Percentiles rank a stretch among this genome's conserved stretches.
These are phyloP conservation scores for Blastomussa wellsi DNA, from an alignment of 92 coral and sea anemone species.

Conservation along the genomic window DNA sequence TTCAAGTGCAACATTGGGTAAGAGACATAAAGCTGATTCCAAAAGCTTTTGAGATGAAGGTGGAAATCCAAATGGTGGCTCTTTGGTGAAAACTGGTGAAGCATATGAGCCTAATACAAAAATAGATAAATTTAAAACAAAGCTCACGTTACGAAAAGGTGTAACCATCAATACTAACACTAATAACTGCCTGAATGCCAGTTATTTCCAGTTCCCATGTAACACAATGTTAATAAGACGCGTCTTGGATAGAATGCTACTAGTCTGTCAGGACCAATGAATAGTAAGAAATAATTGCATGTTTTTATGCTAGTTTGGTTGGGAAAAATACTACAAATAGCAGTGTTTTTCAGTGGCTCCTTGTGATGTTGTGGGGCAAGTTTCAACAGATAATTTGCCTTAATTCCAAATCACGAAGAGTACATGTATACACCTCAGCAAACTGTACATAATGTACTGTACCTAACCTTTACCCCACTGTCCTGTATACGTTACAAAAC, in stretches of 20 bases:
- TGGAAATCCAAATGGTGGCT: constrained; percentile 94
- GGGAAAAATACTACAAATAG: neutral
- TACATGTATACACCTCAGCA: too few species aligned
- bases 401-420: too few species aligned
- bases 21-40: constrained; percentile 75
- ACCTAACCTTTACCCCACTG: constrained; percentile 27
- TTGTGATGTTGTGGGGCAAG: too few species aligned
- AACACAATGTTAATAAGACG: too few species aligned
- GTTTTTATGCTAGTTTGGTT: too few species aligned
- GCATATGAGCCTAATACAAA: constrained; percentile 52
- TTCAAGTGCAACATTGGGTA: constrained; percentile 41
- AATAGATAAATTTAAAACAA: neutral
- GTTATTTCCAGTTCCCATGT: too few species aligned
- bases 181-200: too few species aligned
- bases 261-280: too few species aligned
- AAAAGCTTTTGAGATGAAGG: constrained; percentile 82
- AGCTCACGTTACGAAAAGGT: neutral
- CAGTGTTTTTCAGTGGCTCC: neutral
- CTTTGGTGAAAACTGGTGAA: constrained; percentile 48
- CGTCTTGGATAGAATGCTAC: too few species aligned
- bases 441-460: neutral
- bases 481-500: neutral
- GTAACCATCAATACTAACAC: neutral
- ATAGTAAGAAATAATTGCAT: too few species aligned
- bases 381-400: too few species aligned